A percentile compares a stretch with the other conserved stretches of the same genome.
phyloP scores from a whole-genome alignment of 2,113 vertebrate species.

The Platichthys flesus region DNA sequence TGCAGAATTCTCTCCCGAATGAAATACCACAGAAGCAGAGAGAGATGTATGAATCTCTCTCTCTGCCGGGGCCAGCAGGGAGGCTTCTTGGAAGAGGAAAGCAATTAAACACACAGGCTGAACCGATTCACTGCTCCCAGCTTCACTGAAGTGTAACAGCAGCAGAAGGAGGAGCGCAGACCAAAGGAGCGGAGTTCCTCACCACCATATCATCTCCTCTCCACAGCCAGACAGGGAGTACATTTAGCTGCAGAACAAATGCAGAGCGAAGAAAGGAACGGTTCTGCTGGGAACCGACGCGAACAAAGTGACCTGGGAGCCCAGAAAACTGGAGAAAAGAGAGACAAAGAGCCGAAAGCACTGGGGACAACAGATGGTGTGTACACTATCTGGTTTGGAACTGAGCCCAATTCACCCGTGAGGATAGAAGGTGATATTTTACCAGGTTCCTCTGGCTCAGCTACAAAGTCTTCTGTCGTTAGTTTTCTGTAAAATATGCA shows the following conservation, averaged over 20 bases:
- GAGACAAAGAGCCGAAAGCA: slow-evolving; percentile 32
- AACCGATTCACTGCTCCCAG: slow-evolving; percentile 38
- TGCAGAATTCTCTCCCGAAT: slow-evolving; percentile 5
- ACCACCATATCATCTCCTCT: slow-evolving; percentile 34
- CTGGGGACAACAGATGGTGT: slow-evolving; percentile 45
- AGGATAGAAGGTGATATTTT: slow-evolving; percentile 48
- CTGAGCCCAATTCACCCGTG: slow-evolving; percentile 11
- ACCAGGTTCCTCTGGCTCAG: background rate
- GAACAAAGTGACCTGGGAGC: slow-evolving; percentile 28
- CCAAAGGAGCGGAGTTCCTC: slow-evolving; percentile 25
- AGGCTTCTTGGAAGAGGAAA: slow-evolving; percentile 55
- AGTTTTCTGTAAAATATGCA: background rate
- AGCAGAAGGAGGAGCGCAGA: slow-evolving; percentile 46
- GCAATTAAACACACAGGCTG: slow-evolving; percentile 66
- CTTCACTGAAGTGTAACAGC: slow-evolving; percentile 38
- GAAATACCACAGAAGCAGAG: slow-evolving; percentile 21
- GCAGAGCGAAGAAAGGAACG: slow-evolving; percentile 8
- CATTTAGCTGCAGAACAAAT: slow-evolving; percentile 58
- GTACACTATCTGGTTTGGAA: slow-evolving; percentile 35
- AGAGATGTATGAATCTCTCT: slow-evolving; percentile 36
- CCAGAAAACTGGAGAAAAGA: slow-evolving; percentile 11
- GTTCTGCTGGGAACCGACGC: slow-evolving; percentile 34
- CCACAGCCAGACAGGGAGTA: slow-evolving; percentile 30
- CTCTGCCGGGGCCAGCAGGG: slow-evolving; percentile 41
- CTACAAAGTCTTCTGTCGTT: background rate